These are phyloP conservation scores for Chiridota heheva DNA, from an alignment of 35 echinoderm and acorn worm species.

Conservation along the genomic window DNA sequence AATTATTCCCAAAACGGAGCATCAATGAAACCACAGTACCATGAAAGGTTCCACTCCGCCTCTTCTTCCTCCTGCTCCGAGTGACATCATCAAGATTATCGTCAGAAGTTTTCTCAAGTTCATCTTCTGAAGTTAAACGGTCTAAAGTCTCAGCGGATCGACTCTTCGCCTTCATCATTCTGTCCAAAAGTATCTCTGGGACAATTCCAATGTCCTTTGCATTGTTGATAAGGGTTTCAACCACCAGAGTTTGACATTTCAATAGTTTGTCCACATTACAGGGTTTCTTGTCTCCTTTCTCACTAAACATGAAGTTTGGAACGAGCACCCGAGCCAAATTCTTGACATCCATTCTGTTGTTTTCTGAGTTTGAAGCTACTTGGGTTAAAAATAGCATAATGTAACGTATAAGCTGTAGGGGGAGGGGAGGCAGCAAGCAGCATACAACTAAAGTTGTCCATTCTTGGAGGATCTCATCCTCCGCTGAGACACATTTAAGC, in stretches of 20 bases:
- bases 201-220: constrained; percentile 79
- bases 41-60: constrained; percentile 77
- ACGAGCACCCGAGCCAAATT: constrained; percentile 84
- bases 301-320: constrained; percentile 65
- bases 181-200: constrained; percentile 73
- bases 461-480: constrained; percentile 45
- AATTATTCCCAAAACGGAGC: too few species aligned
- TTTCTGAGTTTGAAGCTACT: constrained; percentile 47
- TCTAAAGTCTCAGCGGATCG: constrained; percentile 55
- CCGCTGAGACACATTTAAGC: constrained; percentile 65
- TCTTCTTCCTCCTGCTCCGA: constrained; percentile 52
- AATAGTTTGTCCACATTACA: constrained; percentile 59
- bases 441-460: constrained; percentile 52
- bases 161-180: constrained; percentile 47
- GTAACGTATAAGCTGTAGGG: constrained; percentile 64
- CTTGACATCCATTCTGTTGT: constrained; percentile 84
- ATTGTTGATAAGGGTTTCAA: constrained; percentile 72
- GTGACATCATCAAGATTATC: constrained; percentile 58
- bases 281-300: constrained; percentile 32
- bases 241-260: constrained; percentile 44
- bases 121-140: constrained; percentile 90
- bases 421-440: constrained; percentile 48
- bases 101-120: constrained; percentile 79
- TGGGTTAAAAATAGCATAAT: constrained; percentile 71
- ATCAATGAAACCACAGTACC: too few species aligned